Evolutionary conservation across 2,113 vertebrate species (phyloP).

Genomic region (Parus major): DNA sequence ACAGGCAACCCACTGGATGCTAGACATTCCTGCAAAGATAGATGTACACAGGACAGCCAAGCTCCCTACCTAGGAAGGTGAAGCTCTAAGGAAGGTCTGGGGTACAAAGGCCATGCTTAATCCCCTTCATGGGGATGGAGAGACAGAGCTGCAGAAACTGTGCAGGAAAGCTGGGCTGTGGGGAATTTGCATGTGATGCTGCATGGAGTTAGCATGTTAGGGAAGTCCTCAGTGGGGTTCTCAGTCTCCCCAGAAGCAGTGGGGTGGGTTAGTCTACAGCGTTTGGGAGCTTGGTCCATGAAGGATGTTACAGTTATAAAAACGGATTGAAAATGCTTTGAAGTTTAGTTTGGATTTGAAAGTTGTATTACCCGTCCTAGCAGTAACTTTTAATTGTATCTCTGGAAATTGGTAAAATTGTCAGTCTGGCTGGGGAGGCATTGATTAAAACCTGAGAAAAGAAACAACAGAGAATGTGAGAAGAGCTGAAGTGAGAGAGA

Average conservation of each 20-base stretch:
- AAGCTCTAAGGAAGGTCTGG: not conserved
- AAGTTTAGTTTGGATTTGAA: constrained; percentile 73
- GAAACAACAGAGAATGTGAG: constrained; percentile 84
- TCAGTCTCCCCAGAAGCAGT: constrained; percentile 64
- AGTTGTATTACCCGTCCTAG: constrained; percentile 80
- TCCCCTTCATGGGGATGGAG: constrained; percentile 22
- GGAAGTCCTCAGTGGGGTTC: constrained; percentile 28
- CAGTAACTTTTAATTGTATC: constrained; percentile 86
- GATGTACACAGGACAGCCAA: constrained; percentile 16
- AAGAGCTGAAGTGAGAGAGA: constrained; percentile 75
- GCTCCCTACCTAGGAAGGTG: constrained; percentile 20
- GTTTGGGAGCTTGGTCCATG: constrained; percentile 60
- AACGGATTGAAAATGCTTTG: constrained; percentile 69
- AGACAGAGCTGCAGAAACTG: constrained; percentile 51
- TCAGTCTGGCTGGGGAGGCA: constrained; percentile 86
- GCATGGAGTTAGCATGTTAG: constrained; percentile 63
- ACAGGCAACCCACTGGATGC: constrained; percentile 29
- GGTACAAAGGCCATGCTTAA: constrained; percentile 26
- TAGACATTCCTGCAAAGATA: constrained; percentile 8
- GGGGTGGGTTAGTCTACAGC: constrained; percentile 60
- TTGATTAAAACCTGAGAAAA: constrained; percentile 87
- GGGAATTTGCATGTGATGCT: constrained; percentile 60
- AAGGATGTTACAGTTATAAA: constrained; percentile 69
- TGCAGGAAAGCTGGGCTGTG: constrained; percentile 46
- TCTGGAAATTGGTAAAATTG: constrained; percentile 86